phyloP scores from a whole-genome alignment of 2,797 vertebrate species.

The Artibeus lituratus region DNA sequence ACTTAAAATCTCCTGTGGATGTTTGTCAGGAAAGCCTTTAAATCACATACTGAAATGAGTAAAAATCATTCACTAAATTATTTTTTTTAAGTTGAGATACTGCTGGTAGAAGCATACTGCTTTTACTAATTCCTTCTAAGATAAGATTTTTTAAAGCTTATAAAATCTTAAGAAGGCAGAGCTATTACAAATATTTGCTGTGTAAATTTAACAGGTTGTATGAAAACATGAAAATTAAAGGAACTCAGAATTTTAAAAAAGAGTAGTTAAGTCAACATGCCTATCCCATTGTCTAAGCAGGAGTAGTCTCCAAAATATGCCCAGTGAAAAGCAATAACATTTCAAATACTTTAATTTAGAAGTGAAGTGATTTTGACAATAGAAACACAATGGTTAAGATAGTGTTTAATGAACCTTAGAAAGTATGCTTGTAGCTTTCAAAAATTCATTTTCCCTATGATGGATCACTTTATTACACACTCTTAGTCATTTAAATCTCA shows the following conservation, averaged over 20 bases:
- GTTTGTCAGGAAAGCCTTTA: not conserved
- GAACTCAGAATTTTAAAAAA: not conserved
- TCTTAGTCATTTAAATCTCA: conserved; percentile 72
- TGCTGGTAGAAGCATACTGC: not conserved
- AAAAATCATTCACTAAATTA: not conserved
- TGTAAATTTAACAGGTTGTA: not conserved
- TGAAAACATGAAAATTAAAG: conserved; percentile 46
- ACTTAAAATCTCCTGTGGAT: not conserved
- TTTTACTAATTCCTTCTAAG: not conserved
- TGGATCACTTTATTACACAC: conserved; percentile 69
- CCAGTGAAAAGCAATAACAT: conserved; percentile 34
- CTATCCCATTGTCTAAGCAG: not conserved
- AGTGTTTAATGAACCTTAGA: conserved; percentile 72
- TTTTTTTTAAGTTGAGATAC: not conserved
- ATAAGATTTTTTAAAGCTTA: not conserved
- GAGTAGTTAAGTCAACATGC: not conserved
- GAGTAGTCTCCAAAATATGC: conserved; percentile 5
- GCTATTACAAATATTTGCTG: not conserved
- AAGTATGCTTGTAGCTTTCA: conserved; percentile 32
- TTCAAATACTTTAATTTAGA: conserved; percentile 54
- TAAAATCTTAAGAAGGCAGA: conserved; percentile 33
- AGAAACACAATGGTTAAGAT: conserved; percentile 36
- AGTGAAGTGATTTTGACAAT: conserved; percentile 62
- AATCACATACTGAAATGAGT: not conserved
- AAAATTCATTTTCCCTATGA: conserved; percentile 66